Evolutionary conservation across 2,797 vertebrate species (phyloP), one percentile per base, ranked within the genome.

Genomic region (Acanthopagrus latus): DNA sequence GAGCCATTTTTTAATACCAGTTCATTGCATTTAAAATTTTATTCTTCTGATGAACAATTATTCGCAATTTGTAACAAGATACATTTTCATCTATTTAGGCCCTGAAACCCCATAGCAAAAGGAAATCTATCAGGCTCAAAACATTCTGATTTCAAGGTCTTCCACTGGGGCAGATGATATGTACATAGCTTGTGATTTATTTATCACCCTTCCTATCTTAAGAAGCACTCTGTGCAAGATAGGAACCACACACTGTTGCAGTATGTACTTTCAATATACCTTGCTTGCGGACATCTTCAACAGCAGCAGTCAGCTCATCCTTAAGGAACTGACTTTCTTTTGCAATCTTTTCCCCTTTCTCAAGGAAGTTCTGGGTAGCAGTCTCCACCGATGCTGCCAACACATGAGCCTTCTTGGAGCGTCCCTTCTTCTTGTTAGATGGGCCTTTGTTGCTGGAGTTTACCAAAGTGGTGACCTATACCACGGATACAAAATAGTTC

Each of bases 201-300:
- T 88, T 86, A 90, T 90, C 60, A 76, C 52, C 16, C 18, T 2
- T 77, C 75, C 74, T 20, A 86, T 88, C 81, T 84, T 74, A 64
- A 83, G 68, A 86, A 67, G 69, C 77, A 71, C 82, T 85, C 69
- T 68, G 57, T 63, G 64, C 50, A 64, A 71, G 71, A 63, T 47
- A 16, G 74, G 74, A 38, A 80, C 65, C 76, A 81, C 48, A 64
- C 2, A 62, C 50, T 47, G 48, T 16, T 88, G 88, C 79, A 74
- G 75, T 84, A 79, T 65, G 57, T 8, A 76, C 89, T 83, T 86
- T 80, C 64, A 82, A 72, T 74, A 65, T 93, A 99, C 98, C 98
- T 97, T 99, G 98, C 88, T 99, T 99, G 83, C 98, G 97, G 85
- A 99, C 98, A 95, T 99, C 98, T 75, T 99, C 98, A 74, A 99